Percentiles rank a stretch among this genome's conserved stretches.
Conservation (phyloP, 1,140 invertebrate genomes). For the Kradibia gibbosae region DNA sequence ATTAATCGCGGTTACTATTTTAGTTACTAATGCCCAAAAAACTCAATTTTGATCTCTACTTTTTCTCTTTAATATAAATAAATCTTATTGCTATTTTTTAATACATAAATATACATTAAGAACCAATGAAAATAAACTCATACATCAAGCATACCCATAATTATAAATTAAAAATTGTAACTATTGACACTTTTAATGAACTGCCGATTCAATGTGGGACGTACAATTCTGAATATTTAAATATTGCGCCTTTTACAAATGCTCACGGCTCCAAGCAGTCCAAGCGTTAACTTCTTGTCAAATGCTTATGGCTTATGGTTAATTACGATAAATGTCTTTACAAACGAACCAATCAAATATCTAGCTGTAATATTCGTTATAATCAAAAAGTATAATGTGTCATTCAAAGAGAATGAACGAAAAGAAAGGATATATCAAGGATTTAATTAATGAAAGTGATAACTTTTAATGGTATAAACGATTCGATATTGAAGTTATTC, state of each 20-base stretch:
- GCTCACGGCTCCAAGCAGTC: background rate
- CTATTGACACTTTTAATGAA: too few relatives aligned
- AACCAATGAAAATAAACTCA: too few relatives aligned
- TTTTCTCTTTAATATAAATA: too few relatives aligned
- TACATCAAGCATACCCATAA: too few relatives aligned
- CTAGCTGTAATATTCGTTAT: slow-evolving; percentile 6
- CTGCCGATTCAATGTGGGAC: slow-evolving; percentile 38
- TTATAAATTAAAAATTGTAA: too few relatives aligned
- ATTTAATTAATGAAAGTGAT: background rate
- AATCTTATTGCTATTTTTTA: too few relatives aligned
- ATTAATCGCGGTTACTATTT: too few relatives aligned
- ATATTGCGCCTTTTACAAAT: background rate
- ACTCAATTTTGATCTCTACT: too few relatives aligned
- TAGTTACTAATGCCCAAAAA: too few relatives aligned
- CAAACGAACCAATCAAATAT: background rate
- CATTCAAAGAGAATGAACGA: background rate
- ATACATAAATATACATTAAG: too few relatives aligned
- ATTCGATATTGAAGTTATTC: slow-evolving; percentile 6
- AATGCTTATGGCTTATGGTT: background rate
- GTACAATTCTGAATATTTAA: slow-evolving; percentile 27
- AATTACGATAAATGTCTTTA: background rate
- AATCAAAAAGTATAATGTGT: slow-evolving; percentile 8
- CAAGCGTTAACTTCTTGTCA: background rate
- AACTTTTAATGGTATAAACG: background rate
- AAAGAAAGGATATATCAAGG: background rate